phyloP scores from a whole-genome alignment of 2,797 vertebrate genomes.

The Enteromius paludinosus region DNA sequence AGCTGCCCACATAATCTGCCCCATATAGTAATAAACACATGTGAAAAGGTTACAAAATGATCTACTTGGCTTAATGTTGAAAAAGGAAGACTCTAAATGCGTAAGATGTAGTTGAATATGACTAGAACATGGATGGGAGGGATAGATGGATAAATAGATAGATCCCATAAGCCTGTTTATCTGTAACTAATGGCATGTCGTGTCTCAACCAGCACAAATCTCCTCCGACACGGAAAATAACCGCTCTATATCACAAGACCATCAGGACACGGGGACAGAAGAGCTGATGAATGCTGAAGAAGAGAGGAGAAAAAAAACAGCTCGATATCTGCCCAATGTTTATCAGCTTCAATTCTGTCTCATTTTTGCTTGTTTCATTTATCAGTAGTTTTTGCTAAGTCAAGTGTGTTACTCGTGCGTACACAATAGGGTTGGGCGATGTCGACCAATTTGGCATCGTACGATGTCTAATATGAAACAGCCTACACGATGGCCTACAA shows the following conservation, averaged over 20 bases:
- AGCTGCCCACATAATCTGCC: conserved; percentile 19
- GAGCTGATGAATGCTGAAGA: conserved; percentile 16
- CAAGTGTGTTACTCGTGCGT: neutral
- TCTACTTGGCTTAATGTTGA: neutral
- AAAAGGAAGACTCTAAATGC: conserved; percentile 1
- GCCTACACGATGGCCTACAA: too few species aligned
- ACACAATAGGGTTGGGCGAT: too few species aligned
- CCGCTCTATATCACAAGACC: conserved; percentile 24
- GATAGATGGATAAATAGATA: neutral
- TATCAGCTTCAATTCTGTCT: neutral
- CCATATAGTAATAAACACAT: neutral
- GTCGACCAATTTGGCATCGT: too few species aligned
- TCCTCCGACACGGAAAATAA: conserved; percentile 18
- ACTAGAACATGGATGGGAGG: neutral
- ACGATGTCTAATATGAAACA: too few species aligned
- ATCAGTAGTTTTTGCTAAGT: neutral
- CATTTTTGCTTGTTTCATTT: neutral
- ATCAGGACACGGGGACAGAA: neutral
- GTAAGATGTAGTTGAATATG: neutral
- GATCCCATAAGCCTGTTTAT: conserved; percentile 9
- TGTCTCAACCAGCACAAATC: conserved; percentile 25
- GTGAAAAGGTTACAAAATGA: conserved; percentile 27
- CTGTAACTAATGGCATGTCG: conserved; percentile 16
- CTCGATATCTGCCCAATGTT: neutral
- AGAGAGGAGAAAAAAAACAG: neutral